These are phyloP conservation scores for Plutella xylostella DNA, from an alignment of 2,888 invertebrate genomes.

Conservation along the genomic window DNA sequence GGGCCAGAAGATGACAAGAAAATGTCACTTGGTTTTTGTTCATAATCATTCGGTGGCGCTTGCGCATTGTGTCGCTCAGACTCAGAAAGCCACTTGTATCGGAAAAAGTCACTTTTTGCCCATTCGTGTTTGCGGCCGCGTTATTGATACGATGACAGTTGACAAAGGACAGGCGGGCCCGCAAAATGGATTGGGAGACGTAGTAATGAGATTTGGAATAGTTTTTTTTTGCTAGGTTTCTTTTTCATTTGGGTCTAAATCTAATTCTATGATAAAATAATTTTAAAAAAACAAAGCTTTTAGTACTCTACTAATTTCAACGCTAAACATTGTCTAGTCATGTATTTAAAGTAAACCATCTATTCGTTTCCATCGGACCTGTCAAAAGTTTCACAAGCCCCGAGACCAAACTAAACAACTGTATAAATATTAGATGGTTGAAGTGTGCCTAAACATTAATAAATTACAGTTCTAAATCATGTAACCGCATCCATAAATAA, in stretches of 20 bases:
- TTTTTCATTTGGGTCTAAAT: neutral
- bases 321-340: no score
- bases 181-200: slow-evolving; percentile 26
- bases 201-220: slow-evolving; percentile 12
- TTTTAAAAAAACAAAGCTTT: no score
- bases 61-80: slow-evolving; percentile 45
- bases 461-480: neutral
- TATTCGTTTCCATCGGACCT: no score
- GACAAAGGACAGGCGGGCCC: slow-evolving; percentile 38
- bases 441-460: neutral
- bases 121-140: slow-evolving; percentile 12
- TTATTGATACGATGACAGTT: slow-evolving; percentile 30
- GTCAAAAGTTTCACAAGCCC: no score
- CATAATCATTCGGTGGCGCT: slow-evolving; percentile 55
- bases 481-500: neutral
- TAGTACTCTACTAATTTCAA: no score
- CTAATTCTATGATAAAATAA: no score
- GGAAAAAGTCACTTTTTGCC: slow-evolving; percentile 50
- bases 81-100: slow-evolving; percentile 22
- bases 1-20: slow-evolving; percentile 39
- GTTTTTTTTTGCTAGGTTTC: slow-evolving; percentile 18
- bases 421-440: neutral
- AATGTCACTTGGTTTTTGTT: slow-evolving; percentile 52
- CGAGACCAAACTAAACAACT: neutral
- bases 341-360: no score